Conservation (phyloP, 1,140 invertebrate genomes). For the Drosophila teissieri region DNA sequence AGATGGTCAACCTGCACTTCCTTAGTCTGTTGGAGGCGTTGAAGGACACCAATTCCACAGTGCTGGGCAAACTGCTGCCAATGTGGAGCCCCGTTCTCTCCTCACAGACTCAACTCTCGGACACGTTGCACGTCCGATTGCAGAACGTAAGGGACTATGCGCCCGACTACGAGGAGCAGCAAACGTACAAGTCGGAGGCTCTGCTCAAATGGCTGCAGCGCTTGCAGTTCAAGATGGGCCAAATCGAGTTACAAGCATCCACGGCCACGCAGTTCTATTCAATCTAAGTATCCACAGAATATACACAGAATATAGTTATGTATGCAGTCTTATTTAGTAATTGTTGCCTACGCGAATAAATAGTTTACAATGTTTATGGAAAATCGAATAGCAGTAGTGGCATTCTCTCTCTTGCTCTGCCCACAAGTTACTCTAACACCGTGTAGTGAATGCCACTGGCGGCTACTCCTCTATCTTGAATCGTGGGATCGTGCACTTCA, state of each 20-base stretch:
- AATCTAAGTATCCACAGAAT: conserved; percentile 55
- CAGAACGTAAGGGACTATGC: conserved; percentile 93
- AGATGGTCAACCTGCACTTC: conserved; percentile 99
- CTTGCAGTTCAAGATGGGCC: conserved; percentile 98
- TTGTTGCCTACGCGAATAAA: conserved; percentile 41
- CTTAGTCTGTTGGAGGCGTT: conserved; percentile 97
- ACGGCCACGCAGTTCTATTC: conserved; percentile 86
- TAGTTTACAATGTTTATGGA: conserved; percentile 33
- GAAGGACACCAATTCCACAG: conserved; percentile 96
- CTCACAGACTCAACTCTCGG: conserved; percentile 94
- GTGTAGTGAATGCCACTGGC: conserved; percentile 69
- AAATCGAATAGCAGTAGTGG: conserved; percentile 3
- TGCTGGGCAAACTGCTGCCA: conserved; percentile 93
- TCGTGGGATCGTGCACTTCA: conserved; percentile 72
- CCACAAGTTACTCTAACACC: conserved; percentile 48
- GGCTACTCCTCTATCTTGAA: conserved; percentile 22
- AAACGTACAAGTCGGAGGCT: conserved; percentile 71
- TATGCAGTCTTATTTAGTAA: conserved; percentile 32
- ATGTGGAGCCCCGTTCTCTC: conserved; percentile 96
- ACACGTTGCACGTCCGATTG: conserved; percentile 94
- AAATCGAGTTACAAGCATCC: conserved; percentile 98
- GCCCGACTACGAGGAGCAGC: conserved; percentile 85
- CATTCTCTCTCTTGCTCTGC: conserved; percentile 3
- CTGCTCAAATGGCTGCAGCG: conserved; percentile 95
- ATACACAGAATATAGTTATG: neutral